Evolutionary conservation across 1,140 invertebrate species (phyloP).

Genomic region (Nasonia giraulti): DNA sequence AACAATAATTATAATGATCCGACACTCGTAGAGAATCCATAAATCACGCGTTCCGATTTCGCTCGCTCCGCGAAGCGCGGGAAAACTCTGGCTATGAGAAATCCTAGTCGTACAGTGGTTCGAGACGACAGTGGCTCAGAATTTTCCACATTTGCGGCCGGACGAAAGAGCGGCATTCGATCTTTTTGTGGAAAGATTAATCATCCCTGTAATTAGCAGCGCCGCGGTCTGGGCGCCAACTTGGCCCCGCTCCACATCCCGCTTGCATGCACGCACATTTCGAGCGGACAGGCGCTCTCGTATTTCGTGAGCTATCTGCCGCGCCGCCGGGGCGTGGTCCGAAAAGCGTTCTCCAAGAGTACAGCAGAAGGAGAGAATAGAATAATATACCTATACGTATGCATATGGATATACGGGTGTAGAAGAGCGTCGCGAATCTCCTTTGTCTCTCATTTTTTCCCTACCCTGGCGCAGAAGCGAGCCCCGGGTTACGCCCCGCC

Average conservation of each 20-base stretch:
- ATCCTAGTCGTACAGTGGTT: no score
- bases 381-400: no score
- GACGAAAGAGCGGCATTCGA: not conserved
- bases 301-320: constrained; percentile 58
- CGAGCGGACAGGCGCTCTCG: constrained; percentile 54
- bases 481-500: not conserved
- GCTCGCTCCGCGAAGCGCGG: no score
- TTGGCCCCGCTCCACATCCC: not conserved
- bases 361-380: constrained; percentile 31
- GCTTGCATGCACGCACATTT: constrained; percentile 6
- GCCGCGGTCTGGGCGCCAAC: not conserved
- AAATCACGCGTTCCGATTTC: no score
- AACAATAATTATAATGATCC: no score
- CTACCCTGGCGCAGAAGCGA: not conserved
- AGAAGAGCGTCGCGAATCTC: constrained; percentile 57
- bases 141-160: constrained; percentile 33
- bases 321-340: constrained; percentile 64
- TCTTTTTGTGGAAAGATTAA: constrained; percentile 44
- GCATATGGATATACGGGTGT: not conserved
- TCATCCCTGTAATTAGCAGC: constrained; percentile 52
- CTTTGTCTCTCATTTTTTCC: constrained; percentile 54
- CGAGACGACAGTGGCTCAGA: not conserved
- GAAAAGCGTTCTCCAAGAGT: constrained; percentile 43
- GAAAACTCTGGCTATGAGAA: no score
- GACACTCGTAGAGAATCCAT: no score